phyloP scores from a whole-genome alignment of 1,140 invertebrate species.

The Monochamus saltuarius region DNA sequence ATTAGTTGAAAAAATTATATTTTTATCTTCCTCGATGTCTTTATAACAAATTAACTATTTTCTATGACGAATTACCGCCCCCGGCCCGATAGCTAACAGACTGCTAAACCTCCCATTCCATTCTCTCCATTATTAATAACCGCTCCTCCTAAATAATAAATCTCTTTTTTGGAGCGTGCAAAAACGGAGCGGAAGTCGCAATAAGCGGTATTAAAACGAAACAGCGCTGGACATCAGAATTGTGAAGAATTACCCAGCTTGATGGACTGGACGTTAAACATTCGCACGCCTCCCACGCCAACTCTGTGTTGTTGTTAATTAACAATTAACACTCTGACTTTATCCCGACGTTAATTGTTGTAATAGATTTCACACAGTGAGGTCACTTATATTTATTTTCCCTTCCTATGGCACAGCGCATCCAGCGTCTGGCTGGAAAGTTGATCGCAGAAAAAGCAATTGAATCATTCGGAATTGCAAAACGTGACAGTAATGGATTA shows the following conservation, averaged over 20 bases:
- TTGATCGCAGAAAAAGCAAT: not conserved
- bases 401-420: conserved; percentile 1
- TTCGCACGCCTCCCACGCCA: conserved; percentile 42
- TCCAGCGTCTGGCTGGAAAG: not conserved
- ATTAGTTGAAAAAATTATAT: too few relatives aligned
- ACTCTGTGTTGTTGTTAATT: conserved; percentile 42
- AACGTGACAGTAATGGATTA: not conserved
- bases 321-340: conserved; percentile 43
- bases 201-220: too few relatives aligned
- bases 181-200: too few relatives aligned
- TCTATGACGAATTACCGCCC: too few relatives aligned
- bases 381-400: conserved; percentile 41
- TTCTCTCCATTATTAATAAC: too few relatives aligned
- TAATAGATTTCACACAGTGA: conserved; percentile 42
- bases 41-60: too few relatives aligned
- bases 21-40: too few relatives aligned
- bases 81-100: too few relatives aligned
- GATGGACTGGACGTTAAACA: conserved; percentile 18
- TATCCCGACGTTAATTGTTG: conserved; percentile 33
- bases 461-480: not conserved
- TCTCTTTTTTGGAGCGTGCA: too few relatives aligned
- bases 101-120: too few relatives aligned
- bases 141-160: too few relatives aligned
- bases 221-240: not conserved
- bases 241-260: conserved; percentile 15